Percentiles rank a stretch among this genome's conserved stretches.
phyloP scores from a whole-genome alignment of 2,888 invertebrate species.

The Spicauda simplicius region DNA sequence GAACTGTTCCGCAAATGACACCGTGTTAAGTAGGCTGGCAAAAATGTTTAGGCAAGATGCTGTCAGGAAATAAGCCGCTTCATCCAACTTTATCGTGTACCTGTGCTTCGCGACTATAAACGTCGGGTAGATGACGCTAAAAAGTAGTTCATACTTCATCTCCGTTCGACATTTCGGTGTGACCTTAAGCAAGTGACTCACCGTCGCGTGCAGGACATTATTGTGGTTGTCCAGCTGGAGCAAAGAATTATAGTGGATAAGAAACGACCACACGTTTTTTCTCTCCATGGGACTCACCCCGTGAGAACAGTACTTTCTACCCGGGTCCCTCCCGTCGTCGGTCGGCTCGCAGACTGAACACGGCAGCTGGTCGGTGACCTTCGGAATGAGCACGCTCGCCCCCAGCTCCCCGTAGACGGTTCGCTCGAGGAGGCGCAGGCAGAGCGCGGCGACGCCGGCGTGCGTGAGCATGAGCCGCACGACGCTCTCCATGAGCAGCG shows the following conservation, averaged over 20 bases:
- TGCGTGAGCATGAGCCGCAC: conserved; percentile 77
- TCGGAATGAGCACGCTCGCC: conserved; percentile 66
- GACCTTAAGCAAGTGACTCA: conserved; percentile 84
- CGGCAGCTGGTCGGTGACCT: conserved; percentile 69
- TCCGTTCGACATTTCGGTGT: conserved; percentile 82
- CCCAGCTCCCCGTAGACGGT: conserved; percentile 86
- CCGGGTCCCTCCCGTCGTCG: conserved; percentile 57
- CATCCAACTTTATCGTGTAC: conserved; percentile 73
- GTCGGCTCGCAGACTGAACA: conserved; percentile 73
- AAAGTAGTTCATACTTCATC: conserved; percentile 84
- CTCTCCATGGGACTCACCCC: conserved; percentile 62
- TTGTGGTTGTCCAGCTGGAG: conserved; percentile 82
- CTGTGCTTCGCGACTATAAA: conserved; percentile 83
- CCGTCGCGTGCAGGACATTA: conserved; percentile 81
- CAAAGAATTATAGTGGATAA: conserved; percentile 84
- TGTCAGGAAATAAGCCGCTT: conserved; percentile 83
- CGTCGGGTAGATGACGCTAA: conserved; percentile 86
- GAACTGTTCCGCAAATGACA: conserved; percentile 85
- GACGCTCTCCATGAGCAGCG: conserved; percentile 75
- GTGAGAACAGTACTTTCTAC: conserved; percentile 61
- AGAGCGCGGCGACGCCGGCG: conserved; percentile 63
- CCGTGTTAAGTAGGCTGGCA: conserved; percentile 82
- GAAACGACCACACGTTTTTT: conserved; percentile 81
- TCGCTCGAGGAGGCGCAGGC: conserved; percentile 83
- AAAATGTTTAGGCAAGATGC: conserved; percentile 86